Evolutionary conservation across 2,797 vertebrate genomes (phyloP).

Genomic region (Acestrorhynchus altus): DNA sequence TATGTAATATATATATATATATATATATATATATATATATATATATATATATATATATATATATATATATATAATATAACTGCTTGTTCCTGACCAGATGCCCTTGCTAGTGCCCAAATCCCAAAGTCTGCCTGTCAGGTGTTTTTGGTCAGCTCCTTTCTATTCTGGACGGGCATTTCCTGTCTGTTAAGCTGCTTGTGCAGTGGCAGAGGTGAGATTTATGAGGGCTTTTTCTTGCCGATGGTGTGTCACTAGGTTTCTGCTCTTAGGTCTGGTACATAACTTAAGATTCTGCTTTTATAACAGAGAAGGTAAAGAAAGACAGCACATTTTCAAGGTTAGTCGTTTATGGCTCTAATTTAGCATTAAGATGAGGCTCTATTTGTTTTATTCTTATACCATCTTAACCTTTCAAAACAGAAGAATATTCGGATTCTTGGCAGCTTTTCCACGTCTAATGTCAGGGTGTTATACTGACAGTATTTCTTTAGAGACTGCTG

Average conservation of each 20-base stretch:
- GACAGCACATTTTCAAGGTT: background rate
- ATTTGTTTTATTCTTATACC: conserved; percentile 1
- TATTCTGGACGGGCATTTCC: conserved; percentile 36
- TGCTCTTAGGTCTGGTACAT: conserved; percentile 14
- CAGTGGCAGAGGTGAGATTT: conserved; percentile 27
- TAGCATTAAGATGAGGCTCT: background rate
- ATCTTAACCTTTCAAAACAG: background rate
- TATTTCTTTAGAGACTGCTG: conserved; percentile 31
- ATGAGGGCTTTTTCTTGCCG: conserved; percentile 9
- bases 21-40: no score
- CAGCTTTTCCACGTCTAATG: background rate
- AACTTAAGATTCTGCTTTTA: background rate
- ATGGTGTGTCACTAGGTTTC: conserved; percentile 9
- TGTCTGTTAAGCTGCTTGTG: conserved; percentile 42
- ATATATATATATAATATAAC: conserved; percentile 2
- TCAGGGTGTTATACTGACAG: conserved; percentile 1
- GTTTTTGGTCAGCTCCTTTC: conserved; percentile 20
- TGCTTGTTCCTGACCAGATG: conserved; percentile 20
- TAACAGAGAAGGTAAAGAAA: background rate
- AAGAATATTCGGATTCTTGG: conserved; percentile 4
- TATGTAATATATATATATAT: no score
- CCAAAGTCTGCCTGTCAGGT: conserved; percentile 24
- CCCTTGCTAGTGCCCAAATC: conserved; percentile 22
- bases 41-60: no score
- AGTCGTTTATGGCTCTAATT: background rate